Percentiles rank a stretch among this genome's conserved stretches.
phyloP scores from a whole-genome alignment of 1,140 invertebrate species.

The Trichonephila inaurata region DNA sequence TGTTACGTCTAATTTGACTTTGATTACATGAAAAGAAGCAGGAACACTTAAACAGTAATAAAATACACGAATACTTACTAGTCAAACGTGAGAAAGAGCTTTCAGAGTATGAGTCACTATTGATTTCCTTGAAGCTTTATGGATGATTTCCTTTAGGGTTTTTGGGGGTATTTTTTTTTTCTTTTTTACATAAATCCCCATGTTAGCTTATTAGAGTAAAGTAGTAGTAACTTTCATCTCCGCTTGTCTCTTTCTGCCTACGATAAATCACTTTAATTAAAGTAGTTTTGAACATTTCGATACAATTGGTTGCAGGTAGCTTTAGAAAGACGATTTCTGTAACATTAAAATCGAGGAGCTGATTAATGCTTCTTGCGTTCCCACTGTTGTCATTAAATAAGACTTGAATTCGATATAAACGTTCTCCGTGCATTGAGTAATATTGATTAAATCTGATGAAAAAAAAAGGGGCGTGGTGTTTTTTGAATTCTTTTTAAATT shows the following conservation, averaged over 20 bases:
- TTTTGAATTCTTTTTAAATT: too few relatives aligned
- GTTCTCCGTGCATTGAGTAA: background rate
- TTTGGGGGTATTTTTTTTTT: background rate
- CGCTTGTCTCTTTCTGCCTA: background rate
- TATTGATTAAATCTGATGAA: background rate
- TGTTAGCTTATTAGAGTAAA: background rate
- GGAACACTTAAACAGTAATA: too few relatives aligned
- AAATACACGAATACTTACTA: too few relatives aligned
- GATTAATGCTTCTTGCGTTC: background rate
- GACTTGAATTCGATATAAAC: background rate
- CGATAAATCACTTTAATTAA: slow-evolving; percentile 29
- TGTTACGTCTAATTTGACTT: too few relatives aligned
- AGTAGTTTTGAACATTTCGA: background rate
- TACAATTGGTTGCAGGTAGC: too few relatives aligned
- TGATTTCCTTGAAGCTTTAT: too few relatives aligned
- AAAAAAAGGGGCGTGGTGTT: too few relatives aligned
- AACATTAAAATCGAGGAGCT: background rate
- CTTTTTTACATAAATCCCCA: background rate
- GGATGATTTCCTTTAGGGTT: background rate
- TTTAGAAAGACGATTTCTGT: background rate
- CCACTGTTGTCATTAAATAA: background rate
- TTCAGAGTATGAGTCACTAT: too few relatives aligned
- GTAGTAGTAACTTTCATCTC: background rate
- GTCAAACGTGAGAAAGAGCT: too few relatives aligned
- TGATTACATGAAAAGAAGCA: too few relatives aligned